These are phyloP conservation scores for Xiphophorus maculatus DNA, from an alignment of 2,113 vertebrate species.

Conservation along the genomic window DNA sequence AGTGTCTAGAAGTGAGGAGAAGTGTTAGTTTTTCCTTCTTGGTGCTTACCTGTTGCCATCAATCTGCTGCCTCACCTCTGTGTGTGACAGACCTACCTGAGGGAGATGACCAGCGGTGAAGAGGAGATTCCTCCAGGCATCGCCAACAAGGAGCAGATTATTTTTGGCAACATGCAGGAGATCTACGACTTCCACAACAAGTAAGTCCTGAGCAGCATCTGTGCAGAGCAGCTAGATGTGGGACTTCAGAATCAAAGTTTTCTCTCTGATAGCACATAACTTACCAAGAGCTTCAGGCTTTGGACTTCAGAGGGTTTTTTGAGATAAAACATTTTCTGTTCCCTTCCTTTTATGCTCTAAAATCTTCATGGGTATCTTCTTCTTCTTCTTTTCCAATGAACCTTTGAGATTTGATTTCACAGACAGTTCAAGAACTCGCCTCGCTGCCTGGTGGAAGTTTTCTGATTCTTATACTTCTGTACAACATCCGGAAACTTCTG, in stretches of 20 bases:
- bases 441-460: background rate
- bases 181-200: slow-evolving; percentile 98
- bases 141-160: slow-evolving; percentile 91
- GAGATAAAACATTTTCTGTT: too few relatives aligned
- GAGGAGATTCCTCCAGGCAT: slow-evolving; percentile 95
- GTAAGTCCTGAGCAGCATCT: slow-evolving; percentile 73
- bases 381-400: background rate
- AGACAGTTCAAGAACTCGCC: background rate
- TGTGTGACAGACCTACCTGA: slow-evolving; percentile 89
- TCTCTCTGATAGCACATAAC: background rate
- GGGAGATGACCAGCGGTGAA: slow-evolving; percentile 96
- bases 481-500: background rate
- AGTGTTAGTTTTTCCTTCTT: too few relatives aligned
- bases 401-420: background rate
- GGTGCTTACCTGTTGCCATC: background rate
- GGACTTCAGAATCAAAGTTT: background rate
- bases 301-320: background rate
- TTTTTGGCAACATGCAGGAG: slow-evolving; percentile 98
- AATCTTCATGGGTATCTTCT: too few relatives aligned
- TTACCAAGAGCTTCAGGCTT: background rate
- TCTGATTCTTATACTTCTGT: background rate
- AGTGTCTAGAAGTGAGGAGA: slow-evolving; percentile 90
- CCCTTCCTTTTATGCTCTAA: too few relatives aligned
- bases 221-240: background rate
- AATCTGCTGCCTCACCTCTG: background rate